Evolutionary conservation across 2,888 invertebrate species (phyloP).

Genomic region (Octodonta nipae): DNA sequence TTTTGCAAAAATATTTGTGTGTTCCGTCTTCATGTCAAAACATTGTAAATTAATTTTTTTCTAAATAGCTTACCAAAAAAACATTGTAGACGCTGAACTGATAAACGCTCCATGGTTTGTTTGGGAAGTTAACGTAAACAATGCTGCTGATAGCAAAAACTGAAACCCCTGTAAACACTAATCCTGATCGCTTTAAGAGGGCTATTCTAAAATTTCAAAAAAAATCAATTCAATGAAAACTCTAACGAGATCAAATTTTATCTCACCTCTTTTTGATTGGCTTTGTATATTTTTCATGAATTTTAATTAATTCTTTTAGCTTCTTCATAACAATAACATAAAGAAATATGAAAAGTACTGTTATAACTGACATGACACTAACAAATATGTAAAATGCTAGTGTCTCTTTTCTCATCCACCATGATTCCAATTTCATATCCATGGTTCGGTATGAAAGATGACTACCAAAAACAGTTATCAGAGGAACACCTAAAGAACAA

Average conservation of each 20-base stretch:
- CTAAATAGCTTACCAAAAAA: constrained; percentile 49
- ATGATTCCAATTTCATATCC: constrained; percentile 43
- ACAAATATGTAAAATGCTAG: constrained; percentile 52
- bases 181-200: constrained; percentile 47
- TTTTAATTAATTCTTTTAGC: constrained; percentile 44
- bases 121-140: constrained; percentile 48
- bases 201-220: constrained; percentile 40
- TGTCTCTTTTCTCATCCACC: constrained; percentile 50
- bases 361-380: constrained; percentile 53
- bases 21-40: too few relatives aligned
- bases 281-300: constrained; percentile 46
- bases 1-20: too few relatives aligned
- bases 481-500: constrained; percentile 43
- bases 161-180: constrained; percentile 45
- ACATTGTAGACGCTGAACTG: constrained; percentile 43
- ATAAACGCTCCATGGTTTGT: constrained; percentile 43
- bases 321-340: constrained; percentile 53
- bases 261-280: constrained; percentile 43
- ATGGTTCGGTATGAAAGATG: constrained; percentile 53
- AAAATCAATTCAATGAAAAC: constrained; percentile 1
- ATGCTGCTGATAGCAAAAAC: constrained; percentile 49
- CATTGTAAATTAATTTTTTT: too few relatives aligned
- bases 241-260: neutral
- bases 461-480: constrained; percentile 51
- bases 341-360: constrained; percentile 52